Evolutionary conservation across 2,888 invertebrate genomes (phyloP), one percentile per base, ranked within the genome.

Genomic region (Perizoma flavofasciatum): DNA sequence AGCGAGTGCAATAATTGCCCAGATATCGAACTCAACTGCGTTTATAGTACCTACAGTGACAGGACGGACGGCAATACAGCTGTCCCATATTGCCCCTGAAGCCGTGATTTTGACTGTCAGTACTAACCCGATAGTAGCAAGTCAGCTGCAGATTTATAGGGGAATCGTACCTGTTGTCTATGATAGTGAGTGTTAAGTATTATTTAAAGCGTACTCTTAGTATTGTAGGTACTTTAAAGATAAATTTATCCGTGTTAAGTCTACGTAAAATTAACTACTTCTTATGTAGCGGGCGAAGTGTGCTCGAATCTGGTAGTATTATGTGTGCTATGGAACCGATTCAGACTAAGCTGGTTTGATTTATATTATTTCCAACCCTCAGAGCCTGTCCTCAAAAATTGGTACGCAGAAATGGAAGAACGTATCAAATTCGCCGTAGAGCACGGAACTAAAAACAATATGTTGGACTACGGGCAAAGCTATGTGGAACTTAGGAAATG

Each of bases 61-160:
- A 0, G 81, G 81, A 1, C 47, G 55, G 32, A 77, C 79, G 1
- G 76, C 74, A 0, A 62, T 61, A 4, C 66, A 73, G n/a, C 65
- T 81, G 0, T 53, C 73, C 0, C 64, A 57, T 0, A 45, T 75
- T 5, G 61, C 65, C 0, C 72, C 75, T 0, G 62, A 70, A 5
- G 52, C 69, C 5, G 41, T 72, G 6, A 72, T 79, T 33, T 4
- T 81, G 5, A 59, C 77, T 0, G 61, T 81, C 55, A 73, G 71
- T 35, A 63, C 69, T 0, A 69, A 68, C 44, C 59, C 65, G 5
- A 32, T 9, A 0, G 92, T 94, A 1, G 94, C 95, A 0, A 82
- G 94, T 49, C 93, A 94, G 61, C 68, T 95, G 59, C 94, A 94
- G 44, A 47, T 92, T 3, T 86, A 79, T 71, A 76, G 82, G 61